Base-by-base conservation (phyloP, 2,888 invertebrate species). In the Zootermopsis nevadensis region DNA sequence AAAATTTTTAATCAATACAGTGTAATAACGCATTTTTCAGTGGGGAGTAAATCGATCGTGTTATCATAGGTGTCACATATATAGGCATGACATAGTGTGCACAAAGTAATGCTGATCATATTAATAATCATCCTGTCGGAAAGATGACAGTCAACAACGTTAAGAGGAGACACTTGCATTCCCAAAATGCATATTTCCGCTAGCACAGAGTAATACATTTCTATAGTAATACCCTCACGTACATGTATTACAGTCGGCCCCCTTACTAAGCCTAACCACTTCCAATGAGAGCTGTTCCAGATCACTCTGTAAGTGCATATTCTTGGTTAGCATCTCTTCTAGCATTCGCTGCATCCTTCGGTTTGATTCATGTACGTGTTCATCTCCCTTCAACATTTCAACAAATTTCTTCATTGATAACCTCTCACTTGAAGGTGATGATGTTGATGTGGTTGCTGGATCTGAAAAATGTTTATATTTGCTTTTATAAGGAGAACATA, bases 311-410 rank as follows among this genome's bases (percentile, higher is more conserved):
- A 79, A 35, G n/a, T 79, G 79, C 79, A 79, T 79, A 27, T 79
- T 79, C 66, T 79, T 79, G 24, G 48, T 79, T 12, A 79, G 27
- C 60, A 66, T 66, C 38, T 79, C 79, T 66, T 79, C 79, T 22
- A 79, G n/a, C 66, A 79, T 79, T 35, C 60, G 35, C 35, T 66
- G 79, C 79, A 79, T 79, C 19, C 35, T 55, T 19, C 60, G 27
- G 66, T 79, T 79, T 79, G 79, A 79, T 38, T 79, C 79, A 22
- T 35, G 79, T n/a, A 66, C 38, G n/a, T 79, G 60, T n/a, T 79
- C 79, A 66, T 66, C 66, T 27, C 55, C 79, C 27, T 79, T 79
- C 10, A 79, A 60, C 27, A 66, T 55, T 60, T 79, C 79, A 22
- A 79, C 27, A n/a, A 79, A 19, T 31, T 79, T 79, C 27, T 79